phyloP scores from a whole-genome alignment of 2,888 invertebrate genomes.

The Monoplex corrugatus region DNA sequence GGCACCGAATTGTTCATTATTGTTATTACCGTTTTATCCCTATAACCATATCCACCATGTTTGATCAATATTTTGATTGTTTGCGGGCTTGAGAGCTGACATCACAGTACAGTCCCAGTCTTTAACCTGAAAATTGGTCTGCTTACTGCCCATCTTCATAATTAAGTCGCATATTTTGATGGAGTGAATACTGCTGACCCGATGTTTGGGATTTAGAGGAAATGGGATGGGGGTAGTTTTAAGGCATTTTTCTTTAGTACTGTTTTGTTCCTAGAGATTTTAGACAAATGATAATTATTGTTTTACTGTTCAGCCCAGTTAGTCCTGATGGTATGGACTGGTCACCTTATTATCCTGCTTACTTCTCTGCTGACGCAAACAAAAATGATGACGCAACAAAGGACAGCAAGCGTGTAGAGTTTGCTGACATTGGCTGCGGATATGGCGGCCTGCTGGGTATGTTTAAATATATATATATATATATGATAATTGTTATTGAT shows the following conservation, averaged over 20 bases:
- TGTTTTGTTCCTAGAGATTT: not conserved
- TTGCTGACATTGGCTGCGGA: slow-evolving; percentile 98
- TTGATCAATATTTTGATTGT: too few relatives aligned
- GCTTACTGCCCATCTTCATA: too few relatives aligned
- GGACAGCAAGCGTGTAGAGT: slow-evolving; percentile 86
- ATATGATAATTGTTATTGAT: not conserved
- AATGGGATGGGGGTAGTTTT: not conserved
- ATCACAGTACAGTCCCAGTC: too few relatives aligned
- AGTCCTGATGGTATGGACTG: slow-evolving; percentile 93
- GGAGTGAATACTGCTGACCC: too few relatives aligned
- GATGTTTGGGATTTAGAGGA: too few relatives aligned
- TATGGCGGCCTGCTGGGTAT: slow-evolving; percentile 95
- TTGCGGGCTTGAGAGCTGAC: too few relatives aligned
- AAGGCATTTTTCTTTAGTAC: not conserved
- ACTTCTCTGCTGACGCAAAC: slow-evolving; percentile 59
- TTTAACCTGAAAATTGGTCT: too few relatives aligned
- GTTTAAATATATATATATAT: slow-evolving; percentile 42
- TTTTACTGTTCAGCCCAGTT: slow-evolving; percentile 87
- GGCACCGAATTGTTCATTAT: too few relatives aligned
- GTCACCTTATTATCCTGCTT: slow-evolving; percentile 86
- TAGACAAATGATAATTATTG: not conserved
- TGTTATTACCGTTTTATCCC: too few relatives aligned
- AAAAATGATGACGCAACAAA: slow-evolving; percentile 27
- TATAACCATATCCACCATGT: too few relatives aligned
- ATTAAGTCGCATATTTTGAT: too few relatives aligned